Base-by-base conservation (phyloP, 2,113 vertebrate species). In the Nanorana parkeri region DNA sequence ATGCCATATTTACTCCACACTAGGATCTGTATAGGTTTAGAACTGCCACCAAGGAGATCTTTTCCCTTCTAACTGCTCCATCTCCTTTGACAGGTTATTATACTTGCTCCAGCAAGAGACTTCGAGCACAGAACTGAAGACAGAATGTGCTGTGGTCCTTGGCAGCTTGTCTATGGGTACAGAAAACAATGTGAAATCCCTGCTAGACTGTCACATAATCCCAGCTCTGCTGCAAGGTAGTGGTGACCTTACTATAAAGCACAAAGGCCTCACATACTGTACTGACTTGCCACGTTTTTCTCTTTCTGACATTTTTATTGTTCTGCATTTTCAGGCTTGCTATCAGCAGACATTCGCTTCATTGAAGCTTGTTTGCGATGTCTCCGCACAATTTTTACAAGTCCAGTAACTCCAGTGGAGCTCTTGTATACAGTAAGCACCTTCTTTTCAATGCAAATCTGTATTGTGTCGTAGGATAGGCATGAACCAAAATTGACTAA, bases 161-260 rank as follows among this genome's bases (percentile, higher is more conserved):
- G 97, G 97, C 89, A 99, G 98, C 88, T 93, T 99, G 51, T 96
- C 98, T 63, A 99, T 99, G 98, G 98, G 98, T 85, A 99, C 98
- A 1, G 97, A 99, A 91, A 99, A 99, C 90, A 99, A 99, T 89
- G 97, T 99, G 88, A 99, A 99, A 93, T 99, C 98, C 90, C 93
- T 99, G 36, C 93, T 99, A 89, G 98, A 99, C 94, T 99, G 97
- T 89, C 97, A 99, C 91, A 97, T 98, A 91, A 99, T 99, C 89
- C 97, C 97, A 85, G 96, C 96, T 89, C 95, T 99, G 88, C 86
- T 99, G 52, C 98, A 99, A 97, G 98, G 98, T 99, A 89, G 29
- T 26, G 41, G 47, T 69, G 81, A 73, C 55, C 32, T 77, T 68
- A 19, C 26, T 21, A 17, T 36, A 16, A 19, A n/a, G 17, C 11